A percentile compares a stretch with the other conserved stretches of the same genome.
Evolutionary conservation across 2,113 vertebrate species (phyloP).

Genomic region (Emydura subglobosa): DNA sequence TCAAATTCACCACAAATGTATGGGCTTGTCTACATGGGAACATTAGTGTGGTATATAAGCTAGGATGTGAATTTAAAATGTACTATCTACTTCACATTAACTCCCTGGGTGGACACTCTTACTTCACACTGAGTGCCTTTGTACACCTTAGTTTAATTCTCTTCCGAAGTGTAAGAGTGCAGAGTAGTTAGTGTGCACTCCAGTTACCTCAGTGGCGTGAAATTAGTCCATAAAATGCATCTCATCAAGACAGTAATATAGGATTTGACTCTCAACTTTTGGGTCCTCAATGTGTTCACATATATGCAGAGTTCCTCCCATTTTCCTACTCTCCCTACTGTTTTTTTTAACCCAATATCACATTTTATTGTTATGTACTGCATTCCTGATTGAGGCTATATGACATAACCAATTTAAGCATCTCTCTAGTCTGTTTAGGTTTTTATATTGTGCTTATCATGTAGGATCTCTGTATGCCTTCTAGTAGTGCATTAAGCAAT

Average conservation of each 20-base stretch:
- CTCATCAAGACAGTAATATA: background rate
- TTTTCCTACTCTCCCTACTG: background rate
- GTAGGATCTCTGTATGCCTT: background rate
- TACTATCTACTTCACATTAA: background rate
- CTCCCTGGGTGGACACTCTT: background rate
- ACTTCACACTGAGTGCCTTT: background rate
- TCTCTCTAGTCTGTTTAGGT: background rate
- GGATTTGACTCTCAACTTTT: background rate
- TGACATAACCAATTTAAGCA: background rate
- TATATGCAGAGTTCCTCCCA: background rate
- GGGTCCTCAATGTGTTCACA: background rate
- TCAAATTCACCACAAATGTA: background rate
- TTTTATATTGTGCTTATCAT: background rate
- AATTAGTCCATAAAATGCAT: background rate
- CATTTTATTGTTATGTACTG: background rate
- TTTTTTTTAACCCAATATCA: background rate
- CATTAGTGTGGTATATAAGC: background rate
- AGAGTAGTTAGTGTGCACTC: background rate
- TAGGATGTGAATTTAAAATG: background rate
- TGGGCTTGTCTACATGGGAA: background rate
- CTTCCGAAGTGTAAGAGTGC: no score
- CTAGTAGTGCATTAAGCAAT: background rate
- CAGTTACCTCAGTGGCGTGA: background rate
- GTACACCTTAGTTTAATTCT: background rate
- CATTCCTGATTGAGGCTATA: background rate